Base-by-base conservation (phyloP, 2,888 invertebrate species). In the Drosophila histrio region DNA sequence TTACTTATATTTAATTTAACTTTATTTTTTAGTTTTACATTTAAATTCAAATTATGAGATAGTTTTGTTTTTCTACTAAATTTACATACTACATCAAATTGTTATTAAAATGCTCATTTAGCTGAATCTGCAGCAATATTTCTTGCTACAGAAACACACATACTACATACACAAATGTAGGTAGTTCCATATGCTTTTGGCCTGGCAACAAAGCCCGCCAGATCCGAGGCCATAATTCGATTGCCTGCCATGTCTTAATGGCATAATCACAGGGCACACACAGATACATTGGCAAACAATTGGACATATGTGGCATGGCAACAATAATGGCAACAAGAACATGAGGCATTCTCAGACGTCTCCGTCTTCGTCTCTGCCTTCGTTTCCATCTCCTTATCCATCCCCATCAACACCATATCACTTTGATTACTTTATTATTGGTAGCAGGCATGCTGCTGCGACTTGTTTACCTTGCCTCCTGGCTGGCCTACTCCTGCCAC, bases 361-460 rank as follows among this genome's bases (percentile, higher is more conserved):
- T 15, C 17, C 38, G 5, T 17, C n/a, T 2, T 8, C 8, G 6
- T 9, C 22, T 17, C 34, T 8, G 3, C 5, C 19, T 19, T 19
- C 19, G 1, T 13, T 38, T 8, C 9, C 13, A 2, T 5, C 7
- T 30, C 11, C 47, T 6, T 0, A 36, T 54, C 46, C 34, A 22
- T 11, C 53, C 52, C 49, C 64, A 72, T 87, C 85, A 81, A 77
- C 81, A 87, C 77, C 85, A 84, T 84, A 87, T 84, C 87, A 80
- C 76, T 87, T 89, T 89, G 86, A 89, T 89, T 88, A 81, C 88
- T 80, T 84, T 86, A 89, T 89, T 89, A 89, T 87, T 87, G 82
- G 77, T 66, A 68, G 73, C 66, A 70, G 67, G 60, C 79, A 76
- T 50, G 53, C 54, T 39, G 59, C 57, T 41, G 43, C 38, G 38